Conservation (phyloP, 2,797 vertebrate genomes). For the Molothrus ater region DNA sequence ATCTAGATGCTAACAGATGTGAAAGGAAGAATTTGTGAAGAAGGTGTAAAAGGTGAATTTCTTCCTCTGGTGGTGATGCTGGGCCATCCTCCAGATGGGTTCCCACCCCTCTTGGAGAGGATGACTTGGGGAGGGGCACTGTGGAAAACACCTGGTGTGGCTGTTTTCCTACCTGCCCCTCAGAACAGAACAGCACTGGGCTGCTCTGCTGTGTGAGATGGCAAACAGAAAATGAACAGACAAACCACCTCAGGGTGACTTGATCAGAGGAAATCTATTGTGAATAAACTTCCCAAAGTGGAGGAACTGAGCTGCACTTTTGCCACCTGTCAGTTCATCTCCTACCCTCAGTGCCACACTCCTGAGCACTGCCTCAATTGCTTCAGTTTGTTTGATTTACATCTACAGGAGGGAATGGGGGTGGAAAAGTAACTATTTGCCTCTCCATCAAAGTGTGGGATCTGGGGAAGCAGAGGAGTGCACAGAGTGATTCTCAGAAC, state of each 20-base stretch:
- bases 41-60: neutral
- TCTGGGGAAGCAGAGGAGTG: neutral
- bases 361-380: neutral
- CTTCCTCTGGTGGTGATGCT: neutral
- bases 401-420: neutral
- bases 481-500: neutral
- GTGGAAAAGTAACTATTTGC: neutral
- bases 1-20: neutral
- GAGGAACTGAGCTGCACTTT: neutral
- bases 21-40: neutral
- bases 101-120: neutral
- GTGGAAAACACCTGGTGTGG: neutral
- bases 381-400: neutral
- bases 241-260: neutral
- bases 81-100: neutral
- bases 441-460: neutral
- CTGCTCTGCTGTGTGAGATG: neutral
- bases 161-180: neutral
- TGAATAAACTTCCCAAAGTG: neutral
- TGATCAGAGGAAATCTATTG: neutral
- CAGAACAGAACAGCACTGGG: neutral
- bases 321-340: neutral
- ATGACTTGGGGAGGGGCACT: rapidly evolving
- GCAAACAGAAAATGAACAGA: neutral
- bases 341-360: neutral